A percentile compares a stretch with the other conserved stretches of the same genome.
Evolutionary conservation across 2,888 invertebrate species (phyloP).

Genomic region (Sphinx pinastri): DNA sequence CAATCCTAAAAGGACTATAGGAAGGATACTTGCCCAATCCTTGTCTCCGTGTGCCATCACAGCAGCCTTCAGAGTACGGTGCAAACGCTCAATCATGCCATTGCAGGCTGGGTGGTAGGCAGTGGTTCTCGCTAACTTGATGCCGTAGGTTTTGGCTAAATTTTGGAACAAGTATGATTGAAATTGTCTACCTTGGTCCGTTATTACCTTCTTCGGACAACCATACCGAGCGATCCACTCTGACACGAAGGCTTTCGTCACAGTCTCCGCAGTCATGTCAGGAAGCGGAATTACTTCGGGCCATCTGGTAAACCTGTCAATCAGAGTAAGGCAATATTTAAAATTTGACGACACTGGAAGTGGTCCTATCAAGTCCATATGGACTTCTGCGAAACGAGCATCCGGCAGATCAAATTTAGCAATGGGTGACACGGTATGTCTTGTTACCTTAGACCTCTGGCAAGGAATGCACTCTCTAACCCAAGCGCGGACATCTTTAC

Average conservation of each 20-base stretch:
- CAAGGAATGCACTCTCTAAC: slow-evolving; percentile 16
- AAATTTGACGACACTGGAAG: slow-evolving; percentile 10
- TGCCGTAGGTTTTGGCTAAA: neutral
- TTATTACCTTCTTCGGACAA: slow-evolving; percentile 3
- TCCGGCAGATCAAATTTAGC: no score
- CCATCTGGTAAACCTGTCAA: slow-evolving; percentile 25
- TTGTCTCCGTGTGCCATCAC: no score
- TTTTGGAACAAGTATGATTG: neutral
- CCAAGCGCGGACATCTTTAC: slow-evolving; percentile 21
- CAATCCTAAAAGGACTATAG: no score
- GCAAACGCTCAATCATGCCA: no score
- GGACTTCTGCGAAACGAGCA: neutral
- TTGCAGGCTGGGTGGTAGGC: no score
- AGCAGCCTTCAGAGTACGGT: no score
- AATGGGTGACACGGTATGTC: neutral
- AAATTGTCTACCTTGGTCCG: slow-evolving; percentile 14
- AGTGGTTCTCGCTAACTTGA: no score
- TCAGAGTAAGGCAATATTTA: slow-evolving; percentile 22
- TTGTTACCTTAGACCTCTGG: slow-evolving; percentile 15
- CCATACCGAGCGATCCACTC: slow-evolving; percentile 11
- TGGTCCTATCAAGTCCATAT: slow-evolving; percentile 24
- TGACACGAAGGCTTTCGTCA: neutral
- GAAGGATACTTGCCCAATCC: no score
- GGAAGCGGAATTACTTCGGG: slow-evolving; percentile 21
- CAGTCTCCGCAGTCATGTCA: neutral